Evolutionary conservation across 2,113 vertebrate genomes (phyloP).

Genomic region (Cyanocitta stelleri): DNA sequence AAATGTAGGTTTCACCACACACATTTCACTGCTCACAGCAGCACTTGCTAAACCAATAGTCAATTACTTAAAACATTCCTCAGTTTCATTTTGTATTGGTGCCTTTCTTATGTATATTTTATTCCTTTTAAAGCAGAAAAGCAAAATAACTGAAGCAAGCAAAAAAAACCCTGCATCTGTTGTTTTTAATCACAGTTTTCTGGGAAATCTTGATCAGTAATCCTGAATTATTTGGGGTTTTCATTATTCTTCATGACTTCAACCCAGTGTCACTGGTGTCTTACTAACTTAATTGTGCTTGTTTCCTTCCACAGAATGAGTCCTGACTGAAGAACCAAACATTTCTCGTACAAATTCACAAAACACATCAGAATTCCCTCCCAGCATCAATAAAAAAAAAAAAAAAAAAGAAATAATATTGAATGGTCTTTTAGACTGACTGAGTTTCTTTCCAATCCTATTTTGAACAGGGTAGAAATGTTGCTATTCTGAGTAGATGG

Average conservation of each 20-base stretch:
- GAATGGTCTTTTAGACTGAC: neutral
- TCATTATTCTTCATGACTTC: neutral
- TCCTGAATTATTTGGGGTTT: neutral
- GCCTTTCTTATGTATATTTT: neutral
- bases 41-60: neutral
- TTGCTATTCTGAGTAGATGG: neutral
- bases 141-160: neutral
- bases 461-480: neutral
- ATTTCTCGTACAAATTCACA: neutral
- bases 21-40: neutral
- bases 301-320: neutral
- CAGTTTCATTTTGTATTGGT: neutral
- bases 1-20: neutral
- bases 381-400: neutral
- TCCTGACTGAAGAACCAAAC: neutral
- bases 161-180: fast-evolving
- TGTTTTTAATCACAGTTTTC: neutral
- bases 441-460: neutral
- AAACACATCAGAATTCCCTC: neutral
- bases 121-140: neutral
- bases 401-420: neutral
- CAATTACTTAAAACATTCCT: neutral
- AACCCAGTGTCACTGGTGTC: neutral
- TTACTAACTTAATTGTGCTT: neutral
- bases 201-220: neutral